phyloP scores from a whole-genome alignment of 2,113 vertebrate genomes.

The Xyrauchen texanus region DNA sequence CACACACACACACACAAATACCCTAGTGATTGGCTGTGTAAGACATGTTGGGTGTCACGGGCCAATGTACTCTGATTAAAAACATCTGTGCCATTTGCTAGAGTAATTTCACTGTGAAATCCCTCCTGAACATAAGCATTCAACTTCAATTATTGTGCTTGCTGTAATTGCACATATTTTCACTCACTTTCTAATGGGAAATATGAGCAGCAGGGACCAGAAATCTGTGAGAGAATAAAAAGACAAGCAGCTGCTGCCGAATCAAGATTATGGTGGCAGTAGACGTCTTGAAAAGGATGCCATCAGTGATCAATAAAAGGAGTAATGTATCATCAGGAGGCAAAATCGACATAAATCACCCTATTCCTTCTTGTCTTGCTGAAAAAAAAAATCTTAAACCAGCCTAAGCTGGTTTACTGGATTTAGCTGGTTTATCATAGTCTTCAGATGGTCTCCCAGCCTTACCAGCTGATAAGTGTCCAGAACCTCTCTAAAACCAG shows the following conservation, averaged over 20 bases:
- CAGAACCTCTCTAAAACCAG: too few species aligned
- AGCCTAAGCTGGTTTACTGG: too few species aligned
- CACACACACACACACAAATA: neutral
- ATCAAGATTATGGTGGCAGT: neutral
- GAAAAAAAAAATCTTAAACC: too few species aligned
- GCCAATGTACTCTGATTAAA: constrained; percentile 38
- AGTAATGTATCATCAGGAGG: too few species aligned
- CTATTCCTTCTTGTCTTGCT: too few species aligned
- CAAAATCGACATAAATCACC: too few species aligned
- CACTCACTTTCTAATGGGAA: constrained; percentile 20
- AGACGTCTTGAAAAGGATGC: neutral
- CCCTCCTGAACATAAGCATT: constrained; percentile 32
- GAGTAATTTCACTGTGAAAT: constrained; percentile 18
- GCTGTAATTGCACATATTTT: constrained; percentile 42
- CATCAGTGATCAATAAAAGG: neutral
- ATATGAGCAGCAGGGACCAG: constrained; percentile 13
- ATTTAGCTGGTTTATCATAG: too few species aligned
- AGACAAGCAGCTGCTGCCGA: neutral
- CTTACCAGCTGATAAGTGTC: too few species aligned
- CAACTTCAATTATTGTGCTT: constrained; percentile 40
- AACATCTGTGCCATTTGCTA: constrained; percentile 26
- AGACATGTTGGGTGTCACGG: constrained; percentile 35
- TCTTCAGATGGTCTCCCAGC: too few species aligned
- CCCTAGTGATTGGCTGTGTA: constrained; percentile 15
- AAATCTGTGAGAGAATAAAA: constrained; percentile 17